phyloP scores from a whole-genome alignment of 1,140 invertebrate genomes.

The Glossosoma conforme region DNA sequence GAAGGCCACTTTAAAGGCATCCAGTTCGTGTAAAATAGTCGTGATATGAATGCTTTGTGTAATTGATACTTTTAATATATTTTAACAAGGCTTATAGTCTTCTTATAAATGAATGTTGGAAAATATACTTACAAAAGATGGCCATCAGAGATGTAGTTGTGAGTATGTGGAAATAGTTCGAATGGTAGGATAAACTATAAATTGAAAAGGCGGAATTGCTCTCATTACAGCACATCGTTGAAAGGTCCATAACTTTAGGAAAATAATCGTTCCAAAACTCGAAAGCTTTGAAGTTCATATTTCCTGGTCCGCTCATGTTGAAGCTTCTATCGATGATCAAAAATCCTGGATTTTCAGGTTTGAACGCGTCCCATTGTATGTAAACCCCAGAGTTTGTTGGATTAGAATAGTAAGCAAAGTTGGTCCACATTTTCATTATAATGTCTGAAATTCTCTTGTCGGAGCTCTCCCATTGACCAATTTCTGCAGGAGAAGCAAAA shows the following conservation, averaged over 20 bases:
- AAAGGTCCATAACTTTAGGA: slow-evolving; percentile 63
- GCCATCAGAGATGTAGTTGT: background rate
- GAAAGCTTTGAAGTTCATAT: slow-evolving; percentile 67
- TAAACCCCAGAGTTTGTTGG: slow-evolving; percentile 61
- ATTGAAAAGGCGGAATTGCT: slow-evolving; percentile 32
- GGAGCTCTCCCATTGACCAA: slow-evolving; percentile 62
- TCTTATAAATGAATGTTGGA: slow-evolving; percentile 2
- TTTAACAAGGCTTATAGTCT: slow-evolving; percentile 1
- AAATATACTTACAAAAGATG: slow-evolving; percentile 11
- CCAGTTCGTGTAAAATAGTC: no score
- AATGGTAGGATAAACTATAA: slow-evolving; percentile 5
- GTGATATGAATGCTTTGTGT: background rate
- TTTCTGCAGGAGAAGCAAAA: slow-evolving; percentile 49
- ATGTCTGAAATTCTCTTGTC: slow-evolving; percentile 72
- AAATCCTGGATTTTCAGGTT: slow-evolving; percentile 56
- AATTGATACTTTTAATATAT: slow-evolving; percentile 1
- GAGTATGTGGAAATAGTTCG: slow-evolving; percentile 2
- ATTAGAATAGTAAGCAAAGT: slow-evolving; percentile 66
- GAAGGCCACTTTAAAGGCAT: no score
- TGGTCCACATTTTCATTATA: slow-evolving; percentile 70
- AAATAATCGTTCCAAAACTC: slow-evolving; percentile 80
- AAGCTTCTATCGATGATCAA: slow-evolving; percentile 69
- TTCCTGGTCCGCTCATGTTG: slow-evolving; percentile 60
- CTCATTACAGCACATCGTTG: slow-evolving; percentile 64
- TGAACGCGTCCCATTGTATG: slow-evolving; percentile 68